phyloP scores from a whole-genome alignment of 2,797 vertebrate species.

The Chelonia mydas region DNA sequence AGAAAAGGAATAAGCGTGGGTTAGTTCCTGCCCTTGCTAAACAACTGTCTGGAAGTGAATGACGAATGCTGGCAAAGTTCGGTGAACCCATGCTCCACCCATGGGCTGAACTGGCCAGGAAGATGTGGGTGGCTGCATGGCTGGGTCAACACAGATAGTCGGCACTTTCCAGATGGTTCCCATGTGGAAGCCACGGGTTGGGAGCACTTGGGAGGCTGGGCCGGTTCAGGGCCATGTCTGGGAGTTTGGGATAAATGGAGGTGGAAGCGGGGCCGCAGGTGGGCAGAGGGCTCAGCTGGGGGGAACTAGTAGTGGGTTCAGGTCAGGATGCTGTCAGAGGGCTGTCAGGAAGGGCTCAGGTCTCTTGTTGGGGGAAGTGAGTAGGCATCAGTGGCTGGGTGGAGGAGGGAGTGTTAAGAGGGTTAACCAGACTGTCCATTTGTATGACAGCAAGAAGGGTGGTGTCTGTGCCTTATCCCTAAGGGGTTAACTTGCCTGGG shows the following conservation, averaged over 20 bases:
- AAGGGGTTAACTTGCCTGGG: neutral
- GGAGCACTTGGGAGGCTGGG: neutral
- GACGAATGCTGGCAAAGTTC: rapidly evolving
- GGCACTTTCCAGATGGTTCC: neutral
- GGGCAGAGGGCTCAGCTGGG: neutral
- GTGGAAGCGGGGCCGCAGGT: neutral
- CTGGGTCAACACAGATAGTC: rapidly evolving
- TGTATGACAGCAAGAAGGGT: neutral
- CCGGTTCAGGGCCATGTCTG: neutral
- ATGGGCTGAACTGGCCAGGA: neutral
- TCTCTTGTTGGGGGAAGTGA: rapidly evolving
- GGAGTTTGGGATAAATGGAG: neutral
- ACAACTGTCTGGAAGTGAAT: neutral
- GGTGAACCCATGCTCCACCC: rapidly evolving
- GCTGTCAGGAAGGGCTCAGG: neutral
- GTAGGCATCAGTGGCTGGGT: neutral
- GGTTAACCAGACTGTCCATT: rapidly evolving
- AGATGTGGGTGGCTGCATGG: rapidly evolving
- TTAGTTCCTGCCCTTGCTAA: neutral
- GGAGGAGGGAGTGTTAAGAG: neutral
- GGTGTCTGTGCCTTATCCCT: neutral
- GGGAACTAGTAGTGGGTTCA: neutral
- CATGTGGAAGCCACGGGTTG: rapidly evolving
- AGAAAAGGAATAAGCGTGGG: rapidly evolving
- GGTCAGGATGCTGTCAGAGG: neutral